These are phyloP conservation scores for Allolobophora icterica DNA, from an alignment of 2,888 invertebrate genomes.

Conservation along the genomic window DNA sequence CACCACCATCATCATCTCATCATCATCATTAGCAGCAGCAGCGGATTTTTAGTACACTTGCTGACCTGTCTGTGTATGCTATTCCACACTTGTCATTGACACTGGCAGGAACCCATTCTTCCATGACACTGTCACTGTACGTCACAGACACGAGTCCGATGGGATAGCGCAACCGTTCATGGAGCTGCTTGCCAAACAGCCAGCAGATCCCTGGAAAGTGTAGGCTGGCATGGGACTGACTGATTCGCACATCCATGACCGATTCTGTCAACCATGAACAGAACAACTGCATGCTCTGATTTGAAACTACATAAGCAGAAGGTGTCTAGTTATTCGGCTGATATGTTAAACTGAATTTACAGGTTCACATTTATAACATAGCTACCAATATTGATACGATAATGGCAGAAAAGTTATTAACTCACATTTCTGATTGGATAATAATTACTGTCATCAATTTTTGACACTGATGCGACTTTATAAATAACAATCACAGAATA, in stretches of 20 bases:
- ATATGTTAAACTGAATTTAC: neutral
- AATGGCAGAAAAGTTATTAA: neutral
- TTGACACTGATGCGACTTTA: neutral
- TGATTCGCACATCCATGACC: slow-evolving; percentile 27
- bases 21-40: too few relatives aligned
- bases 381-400: neutral
- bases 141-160: slow-evolving; percentile 50
- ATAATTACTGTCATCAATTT: neutral
- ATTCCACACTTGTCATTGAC: slow-evolving; percentile 38
- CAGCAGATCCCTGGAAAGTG: slow-evolving; percentile 54
- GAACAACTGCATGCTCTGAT: too few relatives aligned
- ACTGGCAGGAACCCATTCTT: slow-evolving; percentile 44
- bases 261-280: neutral
- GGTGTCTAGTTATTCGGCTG: too few relatives aligned
- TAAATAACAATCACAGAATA: neutral
- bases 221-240: slow-evolving; percentile 26
- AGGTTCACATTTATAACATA: neutral
- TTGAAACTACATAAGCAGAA: too few relatives aligned
- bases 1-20: too few relatives aligned
- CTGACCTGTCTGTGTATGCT: slow-evolving; percentile 32
- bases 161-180: slow-evolving; percentile 53
- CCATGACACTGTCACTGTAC: slow-evolving; percentile 42
- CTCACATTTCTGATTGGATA: neutral
- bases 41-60: neutral
- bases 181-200: slow-evolving; percentile 58